phyloP scores from a whole-genome alignment of 2,888 invertebrate species.

The Lumbricus terrestris region DNA sequence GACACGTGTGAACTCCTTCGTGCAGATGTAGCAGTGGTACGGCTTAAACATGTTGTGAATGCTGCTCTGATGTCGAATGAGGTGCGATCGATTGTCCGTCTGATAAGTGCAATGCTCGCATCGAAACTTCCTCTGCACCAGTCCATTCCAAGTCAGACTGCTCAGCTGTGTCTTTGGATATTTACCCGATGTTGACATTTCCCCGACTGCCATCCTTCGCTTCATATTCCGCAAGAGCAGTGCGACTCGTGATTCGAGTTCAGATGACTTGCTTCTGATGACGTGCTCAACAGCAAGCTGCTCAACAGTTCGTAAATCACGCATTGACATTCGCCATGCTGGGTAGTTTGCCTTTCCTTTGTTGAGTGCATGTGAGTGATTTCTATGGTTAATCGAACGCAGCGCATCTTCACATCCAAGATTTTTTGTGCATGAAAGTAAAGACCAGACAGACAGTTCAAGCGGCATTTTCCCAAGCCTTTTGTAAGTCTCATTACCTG shows the following conservation, averaged over 20 bases:
- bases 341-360: background rate
- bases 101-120: constrained; percentile 33
- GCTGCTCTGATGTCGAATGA: constrained; percentile 34
- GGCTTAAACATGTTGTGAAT: constrained; percentile 26
- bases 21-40: constrained; percentile 35
- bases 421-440: constrained; percentile 7
- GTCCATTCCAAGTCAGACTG: background rate
- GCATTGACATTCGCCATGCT: background rate
- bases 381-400: background rate
- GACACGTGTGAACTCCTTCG: constrained; percentile 32
- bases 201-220: background rate
- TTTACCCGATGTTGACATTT: background rate
- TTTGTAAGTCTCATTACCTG: background rate
- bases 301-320: background rate
- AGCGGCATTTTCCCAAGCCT: background rate
- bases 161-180: background rate
- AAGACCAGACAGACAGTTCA: background rate
- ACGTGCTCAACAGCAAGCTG: background rate
- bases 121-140: constrained; percentile 28
- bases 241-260: background rate
- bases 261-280: background rate
- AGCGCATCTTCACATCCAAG: background rate
- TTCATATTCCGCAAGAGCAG: background rate
- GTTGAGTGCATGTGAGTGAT: background rate
- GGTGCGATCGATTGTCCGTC: constrained; percentile 36